Evolutionary conservation across 2,113 vertebrate species (phyloP), one percentile per base, ranked within the genome.

Genomic region (Catharus minimus): DNA sequence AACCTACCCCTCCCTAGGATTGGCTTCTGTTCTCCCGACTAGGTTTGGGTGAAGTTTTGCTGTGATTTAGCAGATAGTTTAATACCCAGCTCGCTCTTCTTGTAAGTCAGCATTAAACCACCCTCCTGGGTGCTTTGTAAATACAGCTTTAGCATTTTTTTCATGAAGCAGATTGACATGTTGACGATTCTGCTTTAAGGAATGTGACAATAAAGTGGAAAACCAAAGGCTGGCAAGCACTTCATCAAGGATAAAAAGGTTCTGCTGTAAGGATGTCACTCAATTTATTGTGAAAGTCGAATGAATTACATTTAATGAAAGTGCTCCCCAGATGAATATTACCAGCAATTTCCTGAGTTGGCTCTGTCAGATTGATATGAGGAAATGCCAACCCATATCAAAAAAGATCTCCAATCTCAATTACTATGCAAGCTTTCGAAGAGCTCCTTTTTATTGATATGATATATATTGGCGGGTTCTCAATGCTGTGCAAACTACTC

Each of bases 291-390:
- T 97, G 97, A 98, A 98, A 98, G 98, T 98, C 97, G 97, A 98
- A 98, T 98, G 97, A 98, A 98, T 98, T 98, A 98, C 97, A 94
- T 98, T 97, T 98, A 98, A 98, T 98, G 98, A 98, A 98, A 98
- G 97, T 97, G 97, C 97, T 98, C 97, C 98, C 98, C 96, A 97
- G 98, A 98, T 98, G 98, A 98, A 98, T 98, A 98, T 98, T 98
- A 98, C 97, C 96, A 96, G 97, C 97, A 97, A 97, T 98, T 98
- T 98, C 97, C 97, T 95, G 97, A 97, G 96, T 94, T 98, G 97
- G 97, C 97, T 97, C 94, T 97, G 97, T 98, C 97, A 97, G 97
- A 96, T 93, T 93, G 95, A 98, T 97, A 97, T 97, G 97, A 97
- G 93, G 96, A 97, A 98, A 97, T 98, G 97, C 97, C 97, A 98